phyloP scores from a whole-genome alignment of 1,140 invertebrate genomes.

The Cyclina sinensis region DNA sequence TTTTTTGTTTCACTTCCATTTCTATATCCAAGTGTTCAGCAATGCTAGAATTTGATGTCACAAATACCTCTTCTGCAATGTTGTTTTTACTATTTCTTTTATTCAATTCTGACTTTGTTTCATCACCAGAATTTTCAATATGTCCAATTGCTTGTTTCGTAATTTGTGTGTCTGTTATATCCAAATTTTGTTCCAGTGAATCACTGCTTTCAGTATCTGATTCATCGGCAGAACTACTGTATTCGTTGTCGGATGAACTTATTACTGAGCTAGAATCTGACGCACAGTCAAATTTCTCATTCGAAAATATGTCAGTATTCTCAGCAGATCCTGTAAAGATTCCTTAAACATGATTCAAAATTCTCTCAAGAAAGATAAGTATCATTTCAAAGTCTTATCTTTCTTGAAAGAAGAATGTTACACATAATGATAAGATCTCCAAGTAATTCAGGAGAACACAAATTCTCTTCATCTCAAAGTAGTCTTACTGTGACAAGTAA shows the following conservation, averaged over 20 bases:
- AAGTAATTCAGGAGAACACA: no score
- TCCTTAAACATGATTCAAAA: neutral
- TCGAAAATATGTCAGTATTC: neutral
- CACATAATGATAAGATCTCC: no score
- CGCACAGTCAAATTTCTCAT: slow-evolving; percentile 7
- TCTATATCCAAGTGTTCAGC: neutral
- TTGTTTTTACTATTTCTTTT: neutral
- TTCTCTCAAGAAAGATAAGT: slow-evolving; percentile 15
- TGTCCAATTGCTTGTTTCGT: neutral
- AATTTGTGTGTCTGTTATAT: neutral
- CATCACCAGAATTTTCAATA: neutral
- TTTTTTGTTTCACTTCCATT: neutral
- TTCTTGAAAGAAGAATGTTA: no score
- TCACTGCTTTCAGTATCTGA: slow-evolving; percentile 51
- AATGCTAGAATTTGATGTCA: neutral
- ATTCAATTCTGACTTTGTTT: neutral
- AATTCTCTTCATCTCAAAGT: no score
- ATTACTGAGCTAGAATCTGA: slow-evolving; percentile 50
- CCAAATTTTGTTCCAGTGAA: neutral
- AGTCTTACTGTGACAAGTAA: no score
- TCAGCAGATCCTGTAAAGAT: neutral
- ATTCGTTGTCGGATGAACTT: slow-evolving; percentile 58
- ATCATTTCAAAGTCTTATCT: no score
- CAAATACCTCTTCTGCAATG: neutral
- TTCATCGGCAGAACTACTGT: slow-evolving; percentile 58